phyloP scores from a whole-genome alignment of 2,797 vertebrate genomes.

The Manis javanica region DNA sequence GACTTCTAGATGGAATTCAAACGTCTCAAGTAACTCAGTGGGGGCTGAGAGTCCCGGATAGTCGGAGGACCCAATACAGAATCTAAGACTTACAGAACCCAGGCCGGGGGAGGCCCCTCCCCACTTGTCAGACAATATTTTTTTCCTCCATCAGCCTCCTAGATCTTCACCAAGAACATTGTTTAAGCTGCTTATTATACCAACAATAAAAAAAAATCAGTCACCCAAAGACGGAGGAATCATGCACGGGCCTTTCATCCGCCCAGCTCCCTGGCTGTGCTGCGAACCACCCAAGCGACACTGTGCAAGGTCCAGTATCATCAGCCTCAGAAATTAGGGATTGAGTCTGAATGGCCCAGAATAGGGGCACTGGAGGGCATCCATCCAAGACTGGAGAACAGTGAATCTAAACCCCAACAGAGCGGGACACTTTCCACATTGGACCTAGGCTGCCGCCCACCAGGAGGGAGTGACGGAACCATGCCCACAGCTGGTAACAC shows the following conservation, averaged over 20 bases:
- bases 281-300: not conserved
- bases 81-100: not conserved
- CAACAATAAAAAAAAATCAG: not conserved
- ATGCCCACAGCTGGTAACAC: not conserved
- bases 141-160: not conserved
- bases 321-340: not conserved
- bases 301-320: not conserved
- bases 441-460: not conserved
- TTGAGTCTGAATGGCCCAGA: not conserved
- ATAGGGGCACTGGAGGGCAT: rapidly evolving
- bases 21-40: not conserved
- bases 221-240: not conserved
- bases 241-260: rapidly evolving
- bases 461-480: not conserved
- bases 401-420: not conserved
- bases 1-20: not conserved
- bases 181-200: not conserved
- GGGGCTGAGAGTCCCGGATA: not conserved
- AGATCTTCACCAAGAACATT: not conserved
- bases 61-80: not conserved
- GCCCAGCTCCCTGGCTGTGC: not conserved
- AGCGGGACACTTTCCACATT: not conserved
- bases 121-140: not conserved
- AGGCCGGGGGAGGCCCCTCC: not conserved
- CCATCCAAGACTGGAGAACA: not conserved